Conservation (phyloP, 2,888 invertebrate species). For the Apotomis turbidana region DNA sequence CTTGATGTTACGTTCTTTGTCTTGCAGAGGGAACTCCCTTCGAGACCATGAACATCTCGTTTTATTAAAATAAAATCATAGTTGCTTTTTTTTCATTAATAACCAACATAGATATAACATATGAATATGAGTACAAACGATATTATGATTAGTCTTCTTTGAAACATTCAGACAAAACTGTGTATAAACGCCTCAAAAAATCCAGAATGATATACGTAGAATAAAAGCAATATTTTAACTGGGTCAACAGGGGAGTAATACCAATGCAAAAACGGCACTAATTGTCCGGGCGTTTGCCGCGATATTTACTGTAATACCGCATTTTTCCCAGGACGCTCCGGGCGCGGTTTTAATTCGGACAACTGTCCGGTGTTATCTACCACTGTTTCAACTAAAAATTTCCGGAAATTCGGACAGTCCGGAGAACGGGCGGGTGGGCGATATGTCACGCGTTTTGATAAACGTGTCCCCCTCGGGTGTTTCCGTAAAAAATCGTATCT, state of each 20-base stretch:
- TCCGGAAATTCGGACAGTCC: constrained; percentile 50
- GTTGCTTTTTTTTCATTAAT: no score
- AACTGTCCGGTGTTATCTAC: constrained; percentile 58
- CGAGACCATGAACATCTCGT: no score
- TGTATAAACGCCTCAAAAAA: no score
- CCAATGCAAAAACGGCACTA: constrained; percentile 32
- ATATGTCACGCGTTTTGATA: constrained; percentile 64
- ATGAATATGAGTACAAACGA: no score
- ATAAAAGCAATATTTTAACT: constrained; percentile 31
- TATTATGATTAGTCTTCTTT: no score
- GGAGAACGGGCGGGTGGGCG: constrained; percentile 52
- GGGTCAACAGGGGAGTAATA: constrained; percentile 32
- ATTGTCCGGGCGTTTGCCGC: constrained; percentile 27
- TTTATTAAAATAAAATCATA: no score
- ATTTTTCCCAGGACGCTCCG: constrained; percentile 55
- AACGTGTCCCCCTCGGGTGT: constrained; percentile 54
- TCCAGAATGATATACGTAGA: background rate
- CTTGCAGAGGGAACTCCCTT: no score
- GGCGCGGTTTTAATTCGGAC: constrained; percentile 59
- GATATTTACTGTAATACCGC: constrained; percentile 41
- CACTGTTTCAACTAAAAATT: constrained; percentile 58
- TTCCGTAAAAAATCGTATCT: constrained; percentile 35
- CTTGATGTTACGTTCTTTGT: no score
- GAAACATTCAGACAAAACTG: no score
- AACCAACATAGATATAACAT: no score